These are phyloP conservation scores for Morpho deidamia DNA, from an alignment of 2,888 invertebrate genomes.

Conservation along the genomic window DNA sequence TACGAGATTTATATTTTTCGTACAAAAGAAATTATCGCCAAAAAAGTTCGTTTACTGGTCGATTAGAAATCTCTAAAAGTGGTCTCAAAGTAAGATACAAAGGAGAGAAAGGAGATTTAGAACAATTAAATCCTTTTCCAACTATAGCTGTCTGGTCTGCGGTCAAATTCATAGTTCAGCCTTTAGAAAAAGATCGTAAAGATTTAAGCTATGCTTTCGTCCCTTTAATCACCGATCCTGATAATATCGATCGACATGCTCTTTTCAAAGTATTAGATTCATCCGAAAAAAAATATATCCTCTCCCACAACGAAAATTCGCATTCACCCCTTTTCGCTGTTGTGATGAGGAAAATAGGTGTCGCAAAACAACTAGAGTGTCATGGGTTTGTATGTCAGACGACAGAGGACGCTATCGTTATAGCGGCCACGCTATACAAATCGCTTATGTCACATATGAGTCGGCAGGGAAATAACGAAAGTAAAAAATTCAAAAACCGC, in stretches of 20 bases:
- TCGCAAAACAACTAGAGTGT: constrained; percentile 89
- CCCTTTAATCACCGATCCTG: constrained; percentile 90
- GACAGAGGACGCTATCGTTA: constrained; percentile 93
- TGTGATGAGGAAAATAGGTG: constrained; percentile 89
- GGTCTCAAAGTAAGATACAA: constrained; percentile 86
- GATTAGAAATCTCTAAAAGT: constrained; percentile 81
- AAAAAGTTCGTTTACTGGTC: constrained; percentile 75
- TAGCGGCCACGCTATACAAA: constrained; percentile 94
- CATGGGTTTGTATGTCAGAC: constrained; percentile 94
- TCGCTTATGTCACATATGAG: constrained; percentile 90
- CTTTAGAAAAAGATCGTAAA: constrained; percentile 72
- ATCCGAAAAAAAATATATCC: constrained; percentile 74
- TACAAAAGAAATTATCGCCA: constrained; percentile 76
- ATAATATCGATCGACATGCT: constrained; percentile 85
- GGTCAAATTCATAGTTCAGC: constrained; percentile 88
- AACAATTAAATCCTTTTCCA: constrained; percentile 89
- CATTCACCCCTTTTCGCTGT: constrained; percentile 94
- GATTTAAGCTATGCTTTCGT: constrained; percentile 86
- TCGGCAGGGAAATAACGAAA: constrained; percentile 70
- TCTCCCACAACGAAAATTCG: constrained; percentile 77
- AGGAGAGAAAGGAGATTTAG: constrained; percentile 80
- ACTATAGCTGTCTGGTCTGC: constrained; percentile 97
- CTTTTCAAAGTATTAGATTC: constrained; percentile 79
- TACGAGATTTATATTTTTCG: constrained; percentile 84
- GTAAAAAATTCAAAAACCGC: constrained; percentile 81